These are phyloP conservation scores for Dascillus cervinus DNA, from an alignment of 2,888 invertebrate genomes.

Conservation along the genomic window DNA sequence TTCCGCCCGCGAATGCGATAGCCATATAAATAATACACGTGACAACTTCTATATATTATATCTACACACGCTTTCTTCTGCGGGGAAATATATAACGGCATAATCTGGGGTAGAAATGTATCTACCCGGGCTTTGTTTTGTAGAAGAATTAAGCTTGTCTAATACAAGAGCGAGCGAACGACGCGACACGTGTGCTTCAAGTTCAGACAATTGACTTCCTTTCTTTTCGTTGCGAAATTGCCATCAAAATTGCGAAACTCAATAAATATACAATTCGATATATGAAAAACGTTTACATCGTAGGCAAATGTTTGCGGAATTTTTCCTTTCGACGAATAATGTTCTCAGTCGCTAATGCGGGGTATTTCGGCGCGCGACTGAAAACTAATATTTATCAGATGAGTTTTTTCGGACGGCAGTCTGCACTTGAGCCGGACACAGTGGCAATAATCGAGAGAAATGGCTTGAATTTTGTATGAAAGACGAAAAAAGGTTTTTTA, in stretches of 20 bases:
- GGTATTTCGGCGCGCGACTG: no score
- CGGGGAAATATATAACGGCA: slow-evolving; percentile 36
- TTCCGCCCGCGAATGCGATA: slow-evolving; percentile 31
- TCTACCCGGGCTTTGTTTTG: slow-evolving; percentile 38
- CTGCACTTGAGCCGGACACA: slow-evolving; percentile 34
- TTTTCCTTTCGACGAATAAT: no score
- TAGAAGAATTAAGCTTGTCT: slow-evolving; percentile 40
- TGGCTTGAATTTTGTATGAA: slow-evolving; percentile 43
- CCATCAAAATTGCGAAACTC: slow-evolving; percentile 1
- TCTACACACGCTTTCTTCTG: slow-evolving; percentile 34
- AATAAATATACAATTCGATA: slow-evolving; percentile 1
- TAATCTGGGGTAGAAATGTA: slow-evolving; percentile 40
- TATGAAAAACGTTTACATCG: no score
- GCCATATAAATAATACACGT: slow-evolving; percentile 39
- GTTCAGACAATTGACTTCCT: slow-evolving; percentile 12
- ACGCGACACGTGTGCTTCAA: slow-evolving; percentile 13
- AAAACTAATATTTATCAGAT: no score
- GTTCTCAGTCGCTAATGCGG: no score
- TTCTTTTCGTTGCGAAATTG: slow-evolving; percentile 9
- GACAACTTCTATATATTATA: slow-evolving; percentile 39
- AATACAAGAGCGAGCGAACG: slow-evolving; percentile 31
- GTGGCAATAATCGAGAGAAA: slow-evolving; percentile 41
- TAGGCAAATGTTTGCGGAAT: no score
- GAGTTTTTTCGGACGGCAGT: no score
- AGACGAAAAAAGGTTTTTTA: slow-evolving; percentile 41